Evolutionary conservation across 2,113 vertebrate genomes (phyloP), one percentile per base, ranked within the genome.

Genomic region (Burhinus oedicnemus): DNA sequence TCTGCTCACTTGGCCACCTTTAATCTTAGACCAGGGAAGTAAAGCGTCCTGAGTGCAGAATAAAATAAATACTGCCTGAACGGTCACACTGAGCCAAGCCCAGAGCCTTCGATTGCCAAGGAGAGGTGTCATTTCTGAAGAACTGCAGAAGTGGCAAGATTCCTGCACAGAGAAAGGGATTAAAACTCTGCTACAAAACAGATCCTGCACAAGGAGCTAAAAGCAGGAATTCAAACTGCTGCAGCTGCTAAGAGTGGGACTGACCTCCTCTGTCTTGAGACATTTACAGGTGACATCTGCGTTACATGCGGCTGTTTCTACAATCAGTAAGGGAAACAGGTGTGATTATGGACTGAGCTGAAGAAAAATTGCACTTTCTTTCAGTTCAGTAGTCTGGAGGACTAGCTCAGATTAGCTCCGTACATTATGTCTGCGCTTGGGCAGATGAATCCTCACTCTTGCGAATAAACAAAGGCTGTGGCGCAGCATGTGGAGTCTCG

Each of bases 381-480:
- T 68, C 61, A 57, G 9, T 57, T 89, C 40, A 49, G n/a, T 36
- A 72, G 55, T 71, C 69, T 84, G 81, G 55, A 83, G 89, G 23
- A 38, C 72, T 84, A 32, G 47, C 87, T 94, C 77, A 87, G 77
- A 82, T 93, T 87, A 89, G 44, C 66, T 93, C 83, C 40, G 42
- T 70, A 47, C 86, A 18, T 77, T 47, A n/a, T 90, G 66, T 69
- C 83, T 89, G 68, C 0, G 0, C 72, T 89, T 85, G 52, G 77
- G 65, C 91, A 96, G 95, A 96, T 96, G 87, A 90, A 93, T 96
- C 57, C 57, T 71, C 40, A 22, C n/a, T 91, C 65, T 55, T 75
- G 76, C 3, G 34, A 83, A 68, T 75, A 93, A 94, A 93, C 68
- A 91, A 83, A 76, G 49, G 58, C 90, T 96, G 93, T 81, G 79